These are phyloP conservation scores for Rhinatrema bivittatum DNA, from an alignment of 2,797 vertebrate genomes.

Conservation along the genomic window DNA sequence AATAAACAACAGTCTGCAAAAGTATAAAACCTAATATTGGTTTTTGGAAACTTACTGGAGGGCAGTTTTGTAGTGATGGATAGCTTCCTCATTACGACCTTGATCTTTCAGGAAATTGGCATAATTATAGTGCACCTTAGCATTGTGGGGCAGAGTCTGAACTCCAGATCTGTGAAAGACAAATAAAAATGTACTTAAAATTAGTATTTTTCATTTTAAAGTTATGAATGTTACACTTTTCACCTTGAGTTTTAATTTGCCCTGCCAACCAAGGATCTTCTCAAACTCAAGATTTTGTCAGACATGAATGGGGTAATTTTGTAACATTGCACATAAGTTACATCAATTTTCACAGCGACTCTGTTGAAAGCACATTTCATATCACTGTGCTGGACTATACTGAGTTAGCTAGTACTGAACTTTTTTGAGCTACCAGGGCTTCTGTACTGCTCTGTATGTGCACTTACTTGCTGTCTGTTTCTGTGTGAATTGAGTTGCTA, in stretches of 20 bases:
- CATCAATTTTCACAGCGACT: too few relatives aligned
- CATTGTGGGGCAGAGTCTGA: constrained; percentile 89
- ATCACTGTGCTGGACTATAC: too few relatives aligned
- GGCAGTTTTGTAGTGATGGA: constrained; percentile 86
- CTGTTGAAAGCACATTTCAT: too few relatives aligned
- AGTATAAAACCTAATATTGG: fast-evolving
- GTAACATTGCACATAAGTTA: too few relatives aligned
- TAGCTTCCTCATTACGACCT: constrained; percentile 73
- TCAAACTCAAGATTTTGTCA: too few relatives aligned
- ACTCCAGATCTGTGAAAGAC: constrained; percentile 77
- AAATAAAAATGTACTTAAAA: not conserved
- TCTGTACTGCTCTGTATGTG: too few relatives aligned
- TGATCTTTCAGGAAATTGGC: constrained; percentile 94
- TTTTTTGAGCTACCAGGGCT: too few relatives aligned
- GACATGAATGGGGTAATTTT: too few relatives aligned
- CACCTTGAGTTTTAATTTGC: not conserved
- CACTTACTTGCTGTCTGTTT: too few relatives aligned
- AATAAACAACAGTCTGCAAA: not conserved
- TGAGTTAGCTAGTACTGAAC: too few relatives aligned
- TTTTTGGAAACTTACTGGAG: constrained; percentile 69
- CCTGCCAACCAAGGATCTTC: too few relatives aligned
- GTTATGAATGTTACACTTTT: not conserved
- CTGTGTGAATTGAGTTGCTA: too few relatives aligned
- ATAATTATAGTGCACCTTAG: constrained; percentile 98
- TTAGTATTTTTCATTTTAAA: constrained; percentile 4